These are phyloP conservation scores for Oligia fasciuncula DNA, from an alignment of 2,888 invertebrate species.

Conservation along the genomic window DNA sequence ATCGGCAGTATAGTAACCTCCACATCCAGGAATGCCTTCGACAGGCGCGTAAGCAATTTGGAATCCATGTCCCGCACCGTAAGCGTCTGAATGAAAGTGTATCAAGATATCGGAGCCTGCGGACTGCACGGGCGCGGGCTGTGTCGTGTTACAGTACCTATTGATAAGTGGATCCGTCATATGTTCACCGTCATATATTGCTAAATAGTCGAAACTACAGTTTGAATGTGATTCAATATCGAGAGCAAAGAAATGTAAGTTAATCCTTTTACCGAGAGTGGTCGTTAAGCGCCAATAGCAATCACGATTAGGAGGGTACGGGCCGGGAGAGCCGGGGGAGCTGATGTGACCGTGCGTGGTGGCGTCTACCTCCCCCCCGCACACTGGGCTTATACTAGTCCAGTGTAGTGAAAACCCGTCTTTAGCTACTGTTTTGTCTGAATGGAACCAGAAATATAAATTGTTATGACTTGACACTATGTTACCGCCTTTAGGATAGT, in stretches of 20 bases:
- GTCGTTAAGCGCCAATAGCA: constrained; percentile 95
- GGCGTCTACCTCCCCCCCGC: constrained; percentile 92
- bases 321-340: constrained; percentile 97
- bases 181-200: constrained; percentile 90
- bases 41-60: constrained; percentile 94
- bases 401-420: constrained; percentile 95
- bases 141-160: constrained; percentile 93
- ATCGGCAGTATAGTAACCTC: constrained; percentile 92
- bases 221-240: constrained; percentile 93
- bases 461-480: constrained; percentile 94
- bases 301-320: constrained; percentile 95
- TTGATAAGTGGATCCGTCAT: constrained; percentile 88
- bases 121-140: constrained; percentile 93
- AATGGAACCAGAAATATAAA: constrained; percentile 95
- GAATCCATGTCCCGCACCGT: constrained; percentile 93
- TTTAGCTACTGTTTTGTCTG: constrained; percentile 91
- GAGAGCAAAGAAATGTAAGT: constrained; percentile 94
- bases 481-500: constrained; percentile 92
- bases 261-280: constrained; percentile 93
- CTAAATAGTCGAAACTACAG: constrained; percentile 94
- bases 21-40: constrained; percentile 95
- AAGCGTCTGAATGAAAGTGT: constrained; percentile 95
- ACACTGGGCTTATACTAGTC: constrained; percentile 93
- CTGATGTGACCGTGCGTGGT: constrained; percentile 93
- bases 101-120: constrained; percentile 91